Evolutionary conservation across 2,888 invertebrate species (phyloP), one percentile per base, ranked within the genome.

Genomic region (Synanthedon vespiformis): DNA sequence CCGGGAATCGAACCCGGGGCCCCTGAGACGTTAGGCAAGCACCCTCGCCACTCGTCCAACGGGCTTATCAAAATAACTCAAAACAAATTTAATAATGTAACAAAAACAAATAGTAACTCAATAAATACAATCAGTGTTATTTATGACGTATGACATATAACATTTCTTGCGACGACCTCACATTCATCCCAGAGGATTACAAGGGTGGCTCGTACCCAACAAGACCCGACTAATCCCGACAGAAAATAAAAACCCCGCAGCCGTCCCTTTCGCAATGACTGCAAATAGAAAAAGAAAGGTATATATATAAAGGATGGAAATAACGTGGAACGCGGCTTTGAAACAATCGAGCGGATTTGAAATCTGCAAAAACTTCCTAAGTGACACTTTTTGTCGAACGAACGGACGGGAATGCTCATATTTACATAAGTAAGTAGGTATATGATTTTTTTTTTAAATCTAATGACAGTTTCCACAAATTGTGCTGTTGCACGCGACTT

Each of bases 101-200:
- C 10, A 34, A 34, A 34, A 34, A 8, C 27, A 34, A 34, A 34
- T 10, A 8, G 27, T 6, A 34, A 34, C 34, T 34, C 34, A 34
- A 34, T 34, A 34, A 34, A 34, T 34, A 34, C 34, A 34, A 34
- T 34, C 34, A 34, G 34, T 34, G 34, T 34, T 34, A 34, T 34
- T 34, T 34, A 34, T 34, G 34, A 34, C 34, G 34, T 34, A 34
- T 34, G 34, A 34, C 44, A 44, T 44, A n/a, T 44, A 44, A n/a
- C 44, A 44, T 44, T 44, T 44, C 44, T 44, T 44, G 14, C 49
- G 50, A 56, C 55, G 57, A 57, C 64, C 59, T 56, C 55, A 51
- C 55, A 61, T 61, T 54, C 63, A 52, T 64, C 64, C 59, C 56
- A 40, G 50, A 48, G 66, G 66, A 67, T 68, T 66, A 68, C 66